phyloP scores from a whole-genome alignment of 2,797 vertebrate species.

The Chiloscyllium punctatum region DNA sequence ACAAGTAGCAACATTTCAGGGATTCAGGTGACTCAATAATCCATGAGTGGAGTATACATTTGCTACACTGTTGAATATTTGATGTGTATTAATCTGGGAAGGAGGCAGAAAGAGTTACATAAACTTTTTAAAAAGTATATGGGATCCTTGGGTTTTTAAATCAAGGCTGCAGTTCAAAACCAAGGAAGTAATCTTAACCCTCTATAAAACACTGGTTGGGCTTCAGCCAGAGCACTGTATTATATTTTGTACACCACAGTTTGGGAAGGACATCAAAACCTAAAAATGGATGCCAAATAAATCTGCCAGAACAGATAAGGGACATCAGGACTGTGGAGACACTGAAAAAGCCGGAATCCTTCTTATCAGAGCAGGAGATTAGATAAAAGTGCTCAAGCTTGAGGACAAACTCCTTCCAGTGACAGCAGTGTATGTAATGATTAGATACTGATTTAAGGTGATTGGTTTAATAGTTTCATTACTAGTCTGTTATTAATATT shows the following conservation, averaged over 20 bases:
- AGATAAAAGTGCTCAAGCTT: not conserved
- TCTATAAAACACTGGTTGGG: no score
- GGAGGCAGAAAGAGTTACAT: not conserved
- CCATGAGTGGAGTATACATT: no score
- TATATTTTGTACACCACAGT: no score
- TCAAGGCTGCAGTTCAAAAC: not conserved
- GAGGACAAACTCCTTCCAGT: not conserved
- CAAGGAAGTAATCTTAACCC: not conserved
- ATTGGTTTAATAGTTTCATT: no score
- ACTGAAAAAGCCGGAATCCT: not conserved
- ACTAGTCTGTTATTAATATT: no score
- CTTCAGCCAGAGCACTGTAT: no score
- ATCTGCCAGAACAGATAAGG: not conserved
- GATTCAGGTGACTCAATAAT: no score
- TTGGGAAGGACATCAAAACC: not conserved
- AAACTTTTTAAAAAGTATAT: not conserved
- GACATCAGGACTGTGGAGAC: not conserved
- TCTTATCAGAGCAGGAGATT: not conserved
- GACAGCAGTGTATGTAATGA: not conserved
- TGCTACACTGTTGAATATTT: no score
- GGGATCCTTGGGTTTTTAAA: not conserved
- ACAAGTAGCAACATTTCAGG: no score
- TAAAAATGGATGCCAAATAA: not conserved
- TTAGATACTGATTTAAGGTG: not conserved
- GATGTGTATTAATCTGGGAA: not conserved